Evolutionary conservation across 2,797 vertebrate genomes (phyloP).

Genomic region (Telmatherina bonti): DNA sequence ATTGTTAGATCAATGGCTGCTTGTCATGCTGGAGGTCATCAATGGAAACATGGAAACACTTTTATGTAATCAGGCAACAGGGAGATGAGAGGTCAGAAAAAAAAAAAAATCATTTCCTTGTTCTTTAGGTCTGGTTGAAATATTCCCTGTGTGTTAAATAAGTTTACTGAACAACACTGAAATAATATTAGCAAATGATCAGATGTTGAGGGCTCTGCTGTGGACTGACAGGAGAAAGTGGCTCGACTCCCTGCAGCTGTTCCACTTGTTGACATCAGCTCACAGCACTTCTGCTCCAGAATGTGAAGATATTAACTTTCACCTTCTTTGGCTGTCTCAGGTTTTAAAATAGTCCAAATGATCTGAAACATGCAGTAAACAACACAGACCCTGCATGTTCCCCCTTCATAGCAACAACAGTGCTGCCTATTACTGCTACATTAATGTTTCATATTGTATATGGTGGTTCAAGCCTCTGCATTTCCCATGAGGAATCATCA

Average conservation of each 20-base stretch:
- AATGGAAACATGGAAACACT: slow-evolving; percentile 66
- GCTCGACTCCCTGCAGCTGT: slow-evolving; percentile 69
- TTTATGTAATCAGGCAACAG: slow-evolving; percentile 71
- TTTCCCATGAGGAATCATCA: slow-evolving; percentile 26
- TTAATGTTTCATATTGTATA: slow-evolving; percentile 49
- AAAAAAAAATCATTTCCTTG: slow-evolving; percentile 18
- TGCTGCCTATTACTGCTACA: slow-evolving; percentile 29
- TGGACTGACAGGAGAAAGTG: slow-evolving; percentile 31
- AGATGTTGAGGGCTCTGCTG: slow-evolving; percentile 25
- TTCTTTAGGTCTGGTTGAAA: slow-evolving; percentile 22
- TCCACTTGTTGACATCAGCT: slow-evolving; percentile 56
- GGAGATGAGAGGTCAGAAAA: slow-evolving; percentile 44
- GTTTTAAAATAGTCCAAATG: slow-evolving; percentile 76
- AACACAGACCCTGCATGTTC: slow-evolving; percentile 53
- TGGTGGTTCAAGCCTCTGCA: slow-evolving; percentile 19
- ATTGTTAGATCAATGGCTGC: slow-evolving; percentile 67
- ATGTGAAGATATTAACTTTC: slow-evolving; percentile 75
- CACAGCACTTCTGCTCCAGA: slow-evolving; percentile 54
- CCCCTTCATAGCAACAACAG: slow-evolving; percentile 25
- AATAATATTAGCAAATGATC: slow-evolving; percentile 11
- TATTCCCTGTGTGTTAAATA: not conserved
- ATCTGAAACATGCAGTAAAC: slow-evolving; percentile 66
- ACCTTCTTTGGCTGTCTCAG: slow-evolving; percentile 60
- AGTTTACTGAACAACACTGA: not conserved
- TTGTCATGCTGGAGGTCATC: slow-evolving; percentile 69